Evolutionary conservation across 2,888 invertebrate genomes (phyloP), one percentile per base, ranked within the genome.

Genomic region (Blastobasis lacticolella): DNA sequence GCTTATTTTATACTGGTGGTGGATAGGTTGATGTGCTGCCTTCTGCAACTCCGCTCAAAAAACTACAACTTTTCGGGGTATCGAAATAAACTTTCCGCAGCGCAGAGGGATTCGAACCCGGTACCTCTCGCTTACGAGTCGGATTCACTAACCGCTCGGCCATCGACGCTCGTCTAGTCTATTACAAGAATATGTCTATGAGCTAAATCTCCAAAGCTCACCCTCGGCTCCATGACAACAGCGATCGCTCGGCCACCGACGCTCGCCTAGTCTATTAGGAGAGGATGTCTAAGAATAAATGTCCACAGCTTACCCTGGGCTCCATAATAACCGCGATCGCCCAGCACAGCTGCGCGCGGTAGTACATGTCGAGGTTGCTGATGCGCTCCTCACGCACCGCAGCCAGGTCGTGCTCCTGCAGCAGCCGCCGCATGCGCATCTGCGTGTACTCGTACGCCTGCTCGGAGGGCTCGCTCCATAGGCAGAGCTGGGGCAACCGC

Each of bases 301-400:
- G 23, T 23, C 23, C 3, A 23, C 23, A 23, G 23, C 48, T 37
- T 59, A 85, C 86, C 71, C 75, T 71, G 0, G 86, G 84, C 51
- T 86, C 86, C 53, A 84, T 48, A 5, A 86, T 60, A 48, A 78
- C 50, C 0, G 81, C 83, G 8, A 86, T 59, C 0, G 86, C 86
- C 86, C 86, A 86, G 57, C 83, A 82, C n/a, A 86, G 69, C 64
- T 85, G 85, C 2, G 84, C 81, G 38, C 64, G 67, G 58, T 79
- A 86, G 57, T 81, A 85, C 0, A 54, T 37, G 50, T 67, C 72
- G 42, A 86, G 50, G 37, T 73, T 56, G 4, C 62, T 56, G 4
- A 83, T 66, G 23, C 67, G 58, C 37, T 63, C 63, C 8, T 71
- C 36, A 0, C 58, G 58, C 6, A 81, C 77, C 0, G 10, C 23